A percentile compares a stretch with the other conserved stretches of the same genome.
Evolutionary conservation across 2,113 vertebrate genomes (phyloP).

Genomic region (Notiomystis cincta): DNA sequence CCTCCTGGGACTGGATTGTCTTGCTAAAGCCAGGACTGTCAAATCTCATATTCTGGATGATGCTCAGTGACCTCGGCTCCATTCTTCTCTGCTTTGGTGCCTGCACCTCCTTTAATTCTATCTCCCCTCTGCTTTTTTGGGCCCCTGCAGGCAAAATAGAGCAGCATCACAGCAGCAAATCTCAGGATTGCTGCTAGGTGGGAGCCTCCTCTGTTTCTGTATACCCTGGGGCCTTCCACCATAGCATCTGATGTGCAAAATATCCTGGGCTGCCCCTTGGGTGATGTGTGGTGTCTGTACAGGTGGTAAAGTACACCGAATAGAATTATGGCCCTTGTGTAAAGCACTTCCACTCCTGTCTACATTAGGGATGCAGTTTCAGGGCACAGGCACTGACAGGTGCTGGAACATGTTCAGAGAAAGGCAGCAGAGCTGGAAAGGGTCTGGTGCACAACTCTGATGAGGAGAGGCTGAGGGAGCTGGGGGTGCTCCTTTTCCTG

Average conservation of each 20-base stretch:
- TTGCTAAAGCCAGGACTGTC: background rate
- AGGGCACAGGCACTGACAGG: background rate
- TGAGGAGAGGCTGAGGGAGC: background rate
- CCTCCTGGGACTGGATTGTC: background rate
- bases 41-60: background rate
- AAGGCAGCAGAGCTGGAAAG: background rate
- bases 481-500: background rate
- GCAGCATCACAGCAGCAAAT: background rate
- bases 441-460: background rate
- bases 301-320: accelerated
- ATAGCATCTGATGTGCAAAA: background rate
- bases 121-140: background rate
- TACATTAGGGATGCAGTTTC: background rate
- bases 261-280: background rate
- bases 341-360: background rate
- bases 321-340: background rate
- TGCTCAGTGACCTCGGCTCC: background rate
- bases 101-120: background rate
- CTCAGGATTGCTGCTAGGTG: background rate
- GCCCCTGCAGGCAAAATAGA: accelerated
- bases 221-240: background rate
- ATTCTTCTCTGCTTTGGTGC: background rate
- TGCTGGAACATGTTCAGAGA: background rate
- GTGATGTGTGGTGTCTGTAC: background rate
- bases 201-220: background rate